Percentiles rank a stretch among this genome's conserved stretches.
Evolutionary conservation across 2,797 vertebrate genomes (phyloP).

Genomic region (Poecilia velifera): DNA sequence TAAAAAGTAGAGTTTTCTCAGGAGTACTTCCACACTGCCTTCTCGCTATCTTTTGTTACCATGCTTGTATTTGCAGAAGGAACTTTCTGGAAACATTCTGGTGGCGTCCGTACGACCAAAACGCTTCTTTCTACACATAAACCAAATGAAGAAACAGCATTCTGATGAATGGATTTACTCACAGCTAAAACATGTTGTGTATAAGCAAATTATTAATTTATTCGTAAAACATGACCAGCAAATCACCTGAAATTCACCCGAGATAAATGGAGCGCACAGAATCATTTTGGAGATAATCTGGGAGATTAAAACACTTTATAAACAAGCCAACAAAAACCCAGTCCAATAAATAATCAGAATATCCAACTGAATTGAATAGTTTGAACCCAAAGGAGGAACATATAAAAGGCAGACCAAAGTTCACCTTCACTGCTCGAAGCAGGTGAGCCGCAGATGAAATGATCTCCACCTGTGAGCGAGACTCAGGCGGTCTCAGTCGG

Average conservation of each 20-base stretch:
- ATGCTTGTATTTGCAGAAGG: background rate
- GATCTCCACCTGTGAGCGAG: background rate
- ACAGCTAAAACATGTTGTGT: background rate
- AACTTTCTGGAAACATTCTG: background rate
- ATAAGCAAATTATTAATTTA: background rate
- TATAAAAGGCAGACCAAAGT: background rate
- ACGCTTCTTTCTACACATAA: background rate
- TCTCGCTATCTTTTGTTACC: background rate
- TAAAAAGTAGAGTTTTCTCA: background rate
- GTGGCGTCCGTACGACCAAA: background rate
- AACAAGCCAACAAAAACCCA: background rate
- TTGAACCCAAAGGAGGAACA: slow-evolving; percentile 15
- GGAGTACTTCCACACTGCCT: background rate
- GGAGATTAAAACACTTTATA: background rate
- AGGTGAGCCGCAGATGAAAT: background rate
- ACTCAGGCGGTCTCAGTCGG: slow-evolving; percentile 73
- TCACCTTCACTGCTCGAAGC: background rate
- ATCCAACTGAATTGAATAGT: background rate
- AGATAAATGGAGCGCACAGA: background rate
- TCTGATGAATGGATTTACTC: background rate
- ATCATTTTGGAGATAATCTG: background rate
- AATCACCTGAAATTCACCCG: background rate
- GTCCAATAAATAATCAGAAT: slow-evolving; percentile 2
- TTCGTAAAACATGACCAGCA: background rate
- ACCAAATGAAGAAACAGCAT: background rate